Evolutionary conservation across 2,113 vertebrate genomes (phyloP), one percentile per base, ranked within the genome.

Genomic region (Camelus bactrianus): DNA sequence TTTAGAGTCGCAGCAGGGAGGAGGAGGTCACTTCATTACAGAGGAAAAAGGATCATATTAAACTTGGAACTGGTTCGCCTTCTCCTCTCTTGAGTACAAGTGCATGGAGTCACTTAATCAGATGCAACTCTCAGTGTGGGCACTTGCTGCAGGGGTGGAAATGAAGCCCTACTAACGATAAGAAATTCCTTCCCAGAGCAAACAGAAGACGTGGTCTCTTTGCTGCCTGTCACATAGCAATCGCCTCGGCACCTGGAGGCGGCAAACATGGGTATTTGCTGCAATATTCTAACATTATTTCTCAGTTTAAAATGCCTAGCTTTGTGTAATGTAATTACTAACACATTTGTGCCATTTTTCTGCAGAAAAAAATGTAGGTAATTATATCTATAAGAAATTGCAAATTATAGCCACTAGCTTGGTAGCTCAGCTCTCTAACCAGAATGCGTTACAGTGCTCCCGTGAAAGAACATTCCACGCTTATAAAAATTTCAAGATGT

Each of bases 341-440:
- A 81, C 14, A 58, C 12, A 75, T 87, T 77, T 82, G 30, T 77
- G 48, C 93, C 16, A 84, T 93, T 93, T 97, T 86, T 79, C 48
- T 67, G 28, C 19, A 70, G 77, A 85, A 90, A 87, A 89, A 97
- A 80, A 50, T 72, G 13, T 62, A 42, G 54, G 26, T 62, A 75
- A 79, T 92, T 93, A 30, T 85, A 77, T 83, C 62, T n/a, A 9
- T 91, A 86, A 84, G 96, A 95, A 93, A 96, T 92, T 79, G 73
- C n/a, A 91, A 81, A 24, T 92, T 95, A 32, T 7, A 77, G 84
- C 50, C 60, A 26, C 38, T 38, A 16, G 52, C 9, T 50, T 22
- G 15, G 70, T 81, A 42, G 89, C 65, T 93, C 35, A 91, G 42
- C 64, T 73, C 35, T 42, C 1, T 80, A 85, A 17, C 20, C 46